Base-by-base conservation (phyloP, 2,888 invertebrate genomes). In the Chalcis sispes region DNA sequence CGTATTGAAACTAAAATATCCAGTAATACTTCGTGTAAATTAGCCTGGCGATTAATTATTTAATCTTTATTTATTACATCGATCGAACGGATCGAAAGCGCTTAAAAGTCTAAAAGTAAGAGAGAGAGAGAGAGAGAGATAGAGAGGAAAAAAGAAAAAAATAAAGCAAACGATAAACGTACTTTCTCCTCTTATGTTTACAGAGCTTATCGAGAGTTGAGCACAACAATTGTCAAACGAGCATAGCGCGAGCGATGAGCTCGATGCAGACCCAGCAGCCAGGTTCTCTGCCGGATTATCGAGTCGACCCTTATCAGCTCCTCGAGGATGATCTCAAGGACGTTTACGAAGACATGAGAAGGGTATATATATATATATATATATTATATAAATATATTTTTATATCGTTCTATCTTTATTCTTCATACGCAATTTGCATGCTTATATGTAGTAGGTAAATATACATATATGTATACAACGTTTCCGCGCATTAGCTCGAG, bases 271-370 rank as follows among this genome's bases (percentile, higher is more conserved):
- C 95, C 82, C 93, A 93, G 80, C 94, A 95, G 88, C 95, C 95
- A 18, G 95, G 95, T 83, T 94, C 95, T 23, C 91, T 95, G 83
- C 93, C 94, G 73, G 95, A 95, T 87, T 93, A 94, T 86, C 94
- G 94, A 90, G 75, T 95, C 82, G 96, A 96, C 90, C 97, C 97
- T 77, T 97, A 96, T 89, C 93, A 93, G 83, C 91, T 97, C 80
- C 91, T 96, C 79, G 95, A 96, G 84, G 94, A 95, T 84, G 97
- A 98, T 88, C 92, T 98, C 79, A 94, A 94, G 87, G 94, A 94
- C 83, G 93, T 97, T 84, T 96, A 96, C 88, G 93, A 93, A 84
- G 95, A 96, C 87, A 96, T 97, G 87, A 92, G 94, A 92, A 91
- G 94, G 91, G 97, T 96, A 89, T 91, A n/a, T n/a, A n/a, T n/a